phyloP scores from a whole-genome alignment of 1,140 invertebrate genomes.

The Drosophila willistoni region DNA sequence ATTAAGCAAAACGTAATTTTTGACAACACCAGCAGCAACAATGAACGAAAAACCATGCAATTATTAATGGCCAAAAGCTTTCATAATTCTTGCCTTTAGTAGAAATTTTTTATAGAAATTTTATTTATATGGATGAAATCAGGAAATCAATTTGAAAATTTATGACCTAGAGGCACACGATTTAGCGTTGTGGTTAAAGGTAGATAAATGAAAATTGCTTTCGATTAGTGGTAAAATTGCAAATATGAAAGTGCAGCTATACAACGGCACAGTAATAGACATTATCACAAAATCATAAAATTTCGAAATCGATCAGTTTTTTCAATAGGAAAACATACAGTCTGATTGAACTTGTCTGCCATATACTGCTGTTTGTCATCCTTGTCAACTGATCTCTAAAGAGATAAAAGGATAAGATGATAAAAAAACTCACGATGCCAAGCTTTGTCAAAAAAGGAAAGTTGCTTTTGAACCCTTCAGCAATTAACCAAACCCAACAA shows the following conservation, averaged over 20 bases:
- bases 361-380: no score
- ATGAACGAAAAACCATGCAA: constrained; percentile 27
- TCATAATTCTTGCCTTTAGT: constrained; percentile 38
- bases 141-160: constrained; percentile 74
- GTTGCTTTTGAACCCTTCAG: no score
- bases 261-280: no score
- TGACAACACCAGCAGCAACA: constrained; percentile 52
- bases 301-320: no score
- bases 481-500: no score
- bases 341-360: no score
- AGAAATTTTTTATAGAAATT: constrained; percentile 33
- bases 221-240: constrained; percentile 31
- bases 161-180: constrained; percentile 44
- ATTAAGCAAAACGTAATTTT: constrained; percentile 57
- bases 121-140: constrained; percentile 61
- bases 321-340: no score
- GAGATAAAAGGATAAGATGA: no score
- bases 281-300: no score
- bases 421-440: no score
- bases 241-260: not conserved
- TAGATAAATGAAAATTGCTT: constrained; percentile 40
- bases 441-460: no score
- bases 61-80: constrained; percentile 72
- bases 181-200: constrained; percentile 26
- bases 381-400: no score